Conservation (phyloP, 2,888 invertebrate species). For the Neuroscelio doddi region DNA sequence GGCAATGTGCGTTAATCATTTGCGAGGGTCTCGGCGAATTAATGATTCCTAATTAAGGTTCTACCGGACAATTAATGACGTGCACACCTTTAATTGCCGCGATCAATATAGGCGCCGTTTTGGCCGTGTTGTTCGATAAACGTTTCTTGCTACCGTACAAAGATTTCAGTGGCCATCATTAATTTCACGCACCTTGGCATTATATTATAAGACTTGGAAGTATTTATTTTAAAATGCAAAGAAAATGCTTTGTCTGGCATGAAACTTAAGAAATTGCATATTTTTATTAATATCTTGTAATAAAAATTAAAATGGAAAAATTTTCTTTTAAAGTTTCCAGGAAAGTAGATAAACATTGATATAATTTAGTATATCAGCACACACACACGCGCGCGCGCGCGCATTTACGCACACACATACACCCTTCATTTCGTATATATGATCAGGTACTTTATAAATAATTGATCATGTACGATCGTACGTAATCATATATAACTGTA, state of each 20-base stretch:
- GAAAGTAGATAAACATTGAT: too few relatives aligned
- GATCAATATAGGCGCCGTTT: constrained; percentile 63
- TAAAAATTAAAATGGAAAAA: too few relatives aligned
- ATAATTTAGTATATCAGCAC: too few relatives aligned
- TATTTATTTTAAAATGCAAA: constrained; percentile 15
- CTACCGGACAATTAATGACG: constrained; percentile 67
- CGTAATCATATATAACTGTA: too few relatives aligned
- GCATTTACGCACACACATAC: too few relatives aligned
- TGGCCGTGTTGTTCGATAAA: constrained; percentile 63
- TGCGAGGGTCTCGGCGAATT: constrained; percentile 54
- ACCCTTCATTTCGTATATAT: too few relatives aligned
- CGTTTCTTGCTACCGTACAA: constrained; percentile 68
- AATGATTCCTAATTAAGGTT: constrained; percentile 70
- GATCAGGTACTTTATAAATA: too few relatives aligned
- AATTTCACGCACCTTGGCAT: constrained; percentile 45
- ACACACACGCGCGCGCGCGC: too few relatives aligned
- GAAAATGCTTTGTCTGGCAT: neutral
- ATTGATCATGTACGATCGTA: too few relatives aligned
- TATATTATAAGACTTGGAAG: constrained; percentile 16
- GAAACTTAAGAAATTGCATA: neutral
- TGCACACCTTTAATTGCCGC: constrained; percentile 67
- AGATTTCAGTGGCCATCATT: constrained; percentile 53
- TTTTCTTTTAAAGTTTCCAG: too few relatives aligned
- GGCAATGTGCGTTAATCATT: constrained; percentile 28
- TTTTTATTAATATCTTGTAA: too few relatives aligned